A percentile compares a stretch with the other conserved stretches of the same genome.
phyloP scores from a whole-genome alignment of 2,113 vertebrate species.

The Nycticebus coucang region DNA sequence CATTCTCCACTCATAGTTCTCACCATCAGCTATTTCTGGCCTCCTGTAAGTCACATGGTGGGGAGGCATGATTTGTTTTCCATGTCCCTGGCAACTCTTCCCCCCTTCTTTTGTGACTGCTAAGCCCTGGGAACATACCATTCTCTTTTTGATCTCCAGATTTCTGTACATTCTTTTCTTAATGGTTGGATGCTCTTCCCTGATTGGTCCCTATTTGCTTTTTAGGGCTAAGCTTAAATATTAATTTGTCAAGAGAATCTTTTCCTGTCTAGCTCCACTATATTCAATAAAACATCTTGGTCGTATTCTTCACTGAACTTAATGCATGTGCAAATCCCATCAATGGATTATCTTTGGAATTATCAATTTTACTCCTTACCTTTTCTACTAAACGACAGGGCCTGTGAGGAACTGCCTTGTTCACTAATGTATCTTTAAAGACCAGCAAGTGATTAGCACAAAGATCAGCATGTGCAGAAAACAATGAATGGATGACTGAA shows the following conservation, averaged over 20 bases:
- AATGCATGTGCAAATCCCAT: neutral
- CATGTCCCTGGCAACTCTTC: too few relatives aligned
- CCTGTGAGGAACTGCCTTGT: neutral
- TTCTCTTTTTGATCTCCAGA: neutral
- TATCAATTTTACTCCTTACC: neutral
- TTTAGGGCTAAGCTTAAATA: neutral
- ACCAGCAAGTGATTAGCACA: neutral
- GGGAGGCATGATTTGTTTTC: too few relatives aligned
- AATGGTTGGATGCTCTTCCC: neutral
- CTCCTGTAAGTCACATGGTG: neutral
- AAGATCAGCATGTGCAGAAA: neutral
- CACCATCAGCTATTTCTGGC: neutral
- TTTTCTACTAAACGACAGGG: neutral
- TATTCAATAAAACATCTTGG: neutral
- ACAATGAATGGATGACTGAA: neutral
- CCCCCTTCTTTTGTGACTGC: too few relatives aligned
- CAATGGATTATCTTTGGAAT: neutral
- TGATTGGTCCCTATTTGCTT: neutral
- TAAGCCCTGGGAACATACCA: neutral
- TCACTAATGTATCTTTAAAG: neutral
- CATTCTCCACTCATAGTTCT: neutral
- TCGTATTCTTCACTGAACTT: neutral
- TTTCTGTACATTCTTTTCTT: neutral
- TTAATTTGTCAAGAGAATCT: neutral
- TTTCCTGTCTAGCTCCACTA: neutral